phyloP scores from a whole-genome alignment of 2,888 invertebrate genomes.

The Chrysopilus asiliformis region DNA sequence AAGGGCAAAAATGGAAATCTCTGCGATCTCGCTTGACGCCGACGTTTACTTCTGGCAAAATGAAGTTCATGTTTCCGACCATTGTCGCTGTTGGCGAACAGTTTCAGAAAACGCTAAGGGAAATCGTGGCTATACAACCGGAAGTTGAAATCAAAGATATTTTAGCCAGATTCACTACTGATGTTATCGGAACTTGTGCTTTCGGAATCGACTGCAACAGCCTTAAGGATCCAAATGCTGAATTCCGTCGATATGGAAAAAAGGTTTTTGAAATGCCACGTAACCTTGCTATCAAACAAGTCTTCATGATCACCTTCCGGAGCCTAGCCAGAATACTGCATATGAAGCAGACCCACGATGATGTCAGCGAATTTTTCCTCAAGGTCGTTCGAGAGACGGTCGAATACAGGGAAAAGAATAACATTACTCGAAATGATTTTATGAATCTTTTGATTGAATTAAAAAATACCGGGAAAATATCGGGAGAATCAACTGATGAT shows the following conservation, averaged over 20 bases:
- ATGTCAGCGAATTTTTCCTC: constrained; percentile 24
- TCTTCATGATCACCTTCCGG: not conserved
- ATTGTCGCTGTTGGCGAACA: constrained; percentile 19
- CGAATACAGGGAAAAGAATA: constrained; percentile 28
- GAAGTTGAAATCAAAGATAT: constrained; percentile 29
- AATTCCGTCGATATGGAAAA: constrained; percentile 19
- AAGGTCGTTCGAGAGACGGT: constrained; percentile 30
- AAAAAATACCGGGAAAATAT: constrained; percentile 17
- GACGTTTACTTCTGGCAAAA: constrained; percentile 34
- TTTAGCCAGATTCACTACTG: constrained; percentile 32
- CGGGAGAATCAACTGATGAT: not conserved
- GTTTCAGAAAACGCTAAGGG: constrained; percentile 15
- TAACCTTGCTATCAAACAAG: not conserved
- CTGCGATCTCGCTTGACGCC: constrained; percentile 31
- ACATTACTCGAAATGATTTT: constrained; percentile 37
- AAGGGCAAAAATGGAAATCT: constrained; percentile 31
- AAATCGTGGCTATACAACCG: constrained; percentile 7
- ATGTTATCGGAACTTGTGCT: constrained; percentile 33
- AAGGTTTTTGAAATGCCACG: constrained; percentile 10
- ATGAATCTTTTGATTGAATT: constrained; percentile 40
- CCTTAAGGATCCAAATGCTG: constrained; percentile 22
- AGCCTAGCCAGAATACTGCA: not conserved
- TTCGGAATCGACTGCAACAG: constrained; percentile 32
- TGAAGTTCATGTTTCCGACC: constrained; percentile 30
- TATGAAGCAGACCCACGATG: constrained; percentile 19